phyloP scores from a whole-genome alignment of 2,888 invertebrate species.

The Tiliacea aurago region DNA sequence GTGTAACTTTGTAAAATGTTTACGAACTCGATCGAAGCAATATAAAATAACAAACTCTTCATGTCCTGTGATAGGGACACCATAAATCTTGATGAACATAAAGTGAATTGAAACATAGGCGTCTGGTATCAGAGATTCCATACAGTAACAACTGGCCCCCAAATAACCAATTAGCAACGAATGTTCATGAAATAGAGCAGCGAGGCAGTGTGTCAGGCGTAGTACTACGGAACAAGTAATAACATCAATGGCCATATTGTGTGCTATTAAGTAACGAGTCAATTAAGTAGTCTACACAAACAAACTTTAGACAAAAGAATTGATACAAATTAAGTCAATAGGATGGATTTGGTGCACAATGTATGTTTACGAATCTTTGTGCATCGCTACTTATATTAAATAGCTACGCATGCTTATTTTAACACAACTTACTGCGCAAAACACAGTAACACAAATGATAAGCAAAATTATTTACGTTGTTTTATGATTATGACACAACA shows the following conservation, averaged over 20 bases:
- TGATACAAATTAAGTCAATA: constrained; percentile 45
- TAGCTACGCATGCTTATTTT: constrained; percentile 15
- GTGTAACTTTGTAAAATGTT: background rate
- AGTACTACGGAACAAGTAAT: constrained; percentile 39
- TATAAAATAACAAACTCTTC: background rate
- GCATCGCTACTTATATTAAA: constrained; percentile 17
- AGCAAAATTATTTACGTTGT: constrained; percentile 14
- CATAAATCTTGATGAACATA: constrained; percentile 10
- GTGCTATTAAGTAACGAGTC: constrained; percentile 27
- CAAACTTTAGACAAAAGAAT: constrained; percentile 51
- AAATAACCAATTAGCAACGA: constrained; percentile 46
- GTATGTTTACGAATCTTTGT: constrained; percentile 18
- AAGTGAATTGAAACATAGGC: background rate
- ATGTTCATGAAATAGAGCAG: constrained; percentile 9
- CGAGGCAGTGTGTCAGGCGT: constrained; percentile 40
- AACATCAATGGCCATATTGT: constrained; percentile 50
- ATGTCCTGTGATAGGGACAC: background rate
- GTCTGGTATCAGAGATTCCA: background rate
- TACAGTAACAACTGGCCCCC: constrained; percentile 27
- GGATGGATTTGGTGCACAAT: constrained; percentile 31
- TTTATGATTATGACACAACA: background rate
- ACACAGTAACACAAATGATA: constrained; percentile 19
- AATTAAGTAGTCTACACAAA: constrained; percentile 34
- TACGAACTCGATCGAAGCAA: background rate
- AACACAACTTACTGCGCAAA: constrained; percentile 28